Base-by-base conservation (phyloP, 2,888 invertebrate species). In the Hyppa rectilinea region DNA sequence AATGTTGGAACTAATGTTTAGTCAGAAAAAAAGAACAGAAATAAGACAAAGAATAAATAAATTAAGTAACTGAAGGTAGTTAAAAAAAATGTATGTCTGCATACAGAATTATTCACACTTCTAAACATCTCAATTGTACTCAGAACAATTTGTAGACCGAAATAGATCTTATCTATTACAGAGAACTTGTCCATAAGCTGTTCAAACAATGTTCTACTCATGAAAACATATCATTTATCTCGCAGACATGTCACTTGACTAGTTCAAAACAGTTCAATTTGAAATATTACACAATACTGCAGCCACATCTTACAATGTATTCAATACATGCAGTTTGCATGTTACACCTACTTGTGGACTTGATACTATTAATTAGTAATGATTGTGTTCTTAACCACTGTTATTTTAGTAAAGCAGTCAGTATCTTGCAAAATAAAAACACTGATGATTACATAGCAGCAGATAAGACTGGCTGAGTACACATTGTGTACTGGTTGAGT, bases 121-220 rank as follows among this genome's bases (percentile, higher is more conserved):
- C 26, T 29, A 75, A 20, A 45, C 70, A 55, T 43, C 75, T 43
- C 9, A 71, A 45, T 50, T 56, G 38, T 56, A 52, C 45, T 55
- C 50, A 61, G 26, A 62, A 66, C 38, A 49, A 64, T 68, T 75
- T 40, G 49, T 38, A 65, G 43, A 43, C 72, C 63, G 40, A 78
- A 78, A 78, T 78, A 79, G 61, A 82, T 20, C 26, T 82, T 78
- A 82, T 82, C 79, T 79, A 65, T 65, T 55, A 63, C 45, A 40
- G 29, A 78, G 49, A 65, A 55, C 67, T 61, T 62, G 74, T 68
- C 78, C 78, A 71, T 71, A 67, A 71, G 49, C 60, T 82, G 60
- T 61, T 60, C 78, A 82, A 82, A 79, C 82, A 79, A 60, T 59
- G 45, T 50, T 60, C 53, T 65, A 55, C 65, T 65, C 58, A n/a